Evolutionary conservation across 2,888 invertebrate genomes (phyloP), one percentile per base, ranked within the genome.

Genomic region (Folsomia candida): DNA sequence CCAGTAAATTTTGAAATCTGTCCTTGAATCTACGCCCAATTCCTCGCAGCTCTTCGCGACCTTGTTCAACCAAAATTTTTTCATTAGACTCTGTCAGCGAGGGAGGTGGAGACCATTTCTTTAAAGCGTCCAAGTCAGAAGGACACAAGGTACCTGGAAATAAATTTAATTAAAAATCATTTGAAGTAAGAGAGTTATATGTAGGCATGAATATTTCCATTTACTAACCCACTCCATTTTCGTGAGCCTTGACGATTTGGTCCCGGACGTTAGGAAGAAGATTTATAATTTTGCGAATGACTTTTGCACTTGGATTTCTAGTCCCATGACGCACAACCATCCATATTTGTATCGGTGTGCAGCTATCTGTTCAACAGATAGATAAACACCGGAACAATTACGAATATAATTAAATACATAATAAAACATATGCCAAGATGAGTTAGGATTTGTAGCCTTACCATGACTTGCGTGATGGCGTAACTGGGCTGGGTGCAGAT

Each of bases 11-110:
- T 1, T 91, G 89, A 82, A 91, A 91, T 78, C 92, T 85, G 20
- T 86, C 86, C 79, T 90, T 89, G 86, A 89, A 90, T 80, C 93
- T 86, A 81, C 90, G 88, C 18, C 89, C 92, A 25, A 93, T 83
- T 66, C 88, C 85, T 29, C 88, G 83, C 85, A 92, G 87, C 83
- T 93, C 93, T 81, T 88, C 87, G 81, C 89, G 88, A 0, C 93
- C 93, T 82, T 92, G 92, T n/a, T 85, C 83, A 0, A 89, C 86
- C 59, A 93, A 82, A 76, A 84, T 84, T 81, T 89, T 90, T 59
- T 87, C 86, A 72, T 89, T 84, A 0, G 86, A 83, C 11, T 82
- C 78, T 28, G 85, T 83, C 18, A 89, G 68, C 26, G 64, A 60
- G 1, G 68, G 81, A 64, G 84, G 82, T 65, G 84, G 83, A 58